Conservation (phyloP, 2,797 vertebrate species). For the Malurus splendens region DNA sequence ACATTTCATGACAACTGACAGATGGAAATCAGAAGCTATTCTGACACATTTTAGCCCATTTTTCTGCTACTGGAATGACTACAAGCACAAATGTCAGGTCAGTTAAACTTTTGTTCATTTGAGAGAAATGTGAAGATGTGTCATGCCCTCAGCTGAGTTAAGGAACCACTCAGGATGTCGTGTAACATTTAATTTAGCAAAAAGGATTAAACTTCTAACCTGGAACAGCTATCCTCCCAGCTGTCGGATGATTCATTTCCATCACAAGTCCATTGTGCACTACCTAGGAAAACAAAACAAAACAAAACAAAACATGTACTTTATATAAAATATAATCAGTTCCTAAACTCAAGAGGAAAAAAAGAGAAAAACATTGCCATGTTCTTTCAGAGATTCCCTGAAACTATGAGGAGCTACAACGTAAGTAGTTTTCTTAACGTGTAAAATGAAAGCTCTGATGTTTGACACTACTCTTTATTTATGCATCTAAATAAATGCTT, state of each 20-base stretch:
- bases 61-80: neutral
- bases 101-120: neutral
- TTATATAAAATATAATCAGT: neutral
- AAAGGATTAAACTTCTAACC: conserved; percentile 69
- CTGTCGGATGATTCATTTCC: conserved; percentile 81
- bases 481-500: neutral
- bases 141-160: neutral
- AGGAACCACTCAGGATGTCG: conserved; percentile 5
- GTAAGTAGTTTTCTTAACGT: neutral
- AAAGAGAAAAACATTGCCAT: neutral
- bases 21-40: conserved; percentile 5
- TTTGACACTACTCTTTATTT: neutral
- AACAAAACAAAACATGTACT: neutral
- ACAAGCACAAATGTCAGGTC: neutral
- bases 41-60: conserved; percentile 1
- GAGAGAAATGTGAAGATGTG: conserved; percentile 7
- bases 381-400: neutral
- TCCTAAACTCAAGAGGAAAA: neutral
- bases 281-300: conserved; percentile 69
- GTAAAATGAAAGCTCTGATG: neutral
- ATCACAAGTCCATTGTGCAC: conserved; percentile 80
- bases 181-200: neutral
- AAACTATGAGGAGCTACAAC: neutral
- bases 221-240: conserved; percentile 80
- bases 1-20: conserved; percentile 6